Percentiles rank a stretch among this genome's conserved stretches.
Conservation (phyloP, 2,113 vertebrate genomes). For the Callorhinus ursinus region DNA sequence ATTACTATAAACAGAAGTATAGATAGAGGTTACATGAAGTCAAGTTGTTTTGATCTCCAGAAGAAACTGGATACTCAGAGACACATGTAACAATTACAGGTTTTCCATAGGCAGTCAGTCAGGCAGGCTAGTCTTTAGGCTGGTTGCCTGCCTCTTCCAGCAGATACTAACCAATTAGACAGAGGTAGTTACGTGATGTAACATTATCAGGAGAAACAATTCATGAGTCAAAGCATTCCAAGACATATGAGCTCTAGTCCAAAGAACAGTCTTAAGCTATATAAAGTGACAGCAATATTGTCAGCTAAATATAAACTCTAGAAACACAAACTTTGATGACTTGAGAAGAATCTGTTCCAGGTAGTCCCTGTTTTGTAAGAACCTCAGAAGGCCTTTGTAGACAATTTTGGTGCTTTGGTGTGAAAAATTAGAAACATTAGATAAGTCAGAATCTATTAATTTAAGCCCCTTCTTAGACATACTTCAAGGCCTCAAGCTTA, state of each 20-base stretch:
- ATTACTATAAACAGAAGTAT: constrained; percentile 90
- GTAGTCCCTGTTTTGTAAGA: constrained; percentile 75
- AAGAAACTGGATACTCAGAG: constrained; percentile 92
- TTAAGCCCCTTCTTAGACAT: constrained; percentile 37
- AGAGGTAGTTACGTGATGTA: constrained; percentile 96
- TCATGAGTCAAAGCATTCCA: constrained; percentile 99
- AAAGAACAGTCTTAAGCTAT: constrained; percentile 93
- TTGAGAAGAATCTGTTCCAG: constrained; percentile 85
- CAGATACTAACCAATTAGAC: constrained; percentile 93
- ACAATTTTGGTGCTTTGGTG: constrained; percentile 61
- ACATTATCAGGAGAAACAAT: constrained; percentile 98
- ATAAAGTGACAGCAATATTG: constrained; percentile 96
- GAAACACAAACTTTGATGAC: constrained; percentile 87
- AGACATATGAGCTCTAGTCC: constrained; percentile 92
- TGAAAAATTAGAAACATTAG: constrained; percentile 61
- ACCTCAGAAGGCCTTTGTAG: constrained; percentile 68
- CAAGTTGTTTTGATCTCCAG: constrained; percentile 87
- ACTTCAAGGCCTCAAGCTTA: not conserved
- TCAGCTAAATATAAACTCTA: constrained; percentile 96
- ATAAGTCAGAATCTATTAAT: constrained; percentile 40
- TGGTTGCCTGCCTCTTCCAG: constrained; percentile 74
- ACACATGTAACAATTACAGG: constrained; percentile 92
- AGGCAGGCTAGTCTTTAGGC: constrained; percentile 16
- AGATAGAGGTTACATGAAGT: constrained; percentile 85
- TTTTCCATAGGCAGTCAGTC: constrained; percentile 86